Base-by-base conservation (phyloP, 2,888 invertebrate species). In the Fragum sueziense region DNA sequence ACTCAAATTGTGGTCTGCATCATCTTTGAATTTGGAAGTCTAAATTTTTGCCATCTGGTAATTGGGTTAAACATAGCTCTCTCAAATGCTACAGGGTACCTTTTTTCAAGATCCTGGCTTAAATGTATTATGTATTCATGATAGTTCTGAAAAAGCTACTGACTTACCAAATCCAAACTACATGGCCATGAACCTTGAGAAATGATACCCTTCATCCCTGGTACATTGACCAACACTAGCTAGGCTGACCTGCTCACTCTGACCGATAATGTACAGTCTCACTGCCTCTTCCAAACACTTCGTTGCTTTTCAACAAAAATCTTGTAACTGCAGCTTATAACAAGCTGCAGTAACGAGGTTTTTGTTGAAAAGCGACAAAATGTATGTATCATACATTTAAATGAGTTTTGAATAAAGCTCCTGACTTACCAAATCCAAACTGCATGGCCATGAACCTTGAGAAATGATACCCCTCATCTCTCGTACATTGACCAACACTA, bases 151-250 rank as follows among this genome's bases (percentile, higher is more conserved):
- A n/a, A n/a, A n/a, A n/a, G n/a, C n/a, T n/a, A n/a, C n/a, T n/a
- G n/a, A n/a, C n/a, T 47, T 76, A 82, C 82, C 79, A 71, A 76
- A 79, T 47, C 84, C 84, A 37, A 76, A 70, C 25, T 80, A 61
- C 27, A 69, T 51, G n/a, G 79, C 74, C 37, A 80, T 52, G 57
- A 84, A 84, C 14, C 80, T 51, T 17, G 76, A 76, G 2, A 84
- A 71, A 37, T 74, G 75, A 27, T 72, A 68, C 0, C 84, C 84
- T 41, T 84, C 84, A 31, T 73, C 76, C 4, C 62, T n/a, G 7
- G 57, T 52, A 61, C 77, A 79, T 57, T 67, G 71, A 57, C 57
- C 62, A 2, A 80, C 52, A 41, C 72, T 69, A 1, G 61, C 11
- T 4, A 72, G 57, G 29, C 41, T 41, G 3, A n/a, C 54, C 2